Conservation (phyloP, 1,140 invertebrate genomes). For the Drosophila subpulchrella region DNA sequence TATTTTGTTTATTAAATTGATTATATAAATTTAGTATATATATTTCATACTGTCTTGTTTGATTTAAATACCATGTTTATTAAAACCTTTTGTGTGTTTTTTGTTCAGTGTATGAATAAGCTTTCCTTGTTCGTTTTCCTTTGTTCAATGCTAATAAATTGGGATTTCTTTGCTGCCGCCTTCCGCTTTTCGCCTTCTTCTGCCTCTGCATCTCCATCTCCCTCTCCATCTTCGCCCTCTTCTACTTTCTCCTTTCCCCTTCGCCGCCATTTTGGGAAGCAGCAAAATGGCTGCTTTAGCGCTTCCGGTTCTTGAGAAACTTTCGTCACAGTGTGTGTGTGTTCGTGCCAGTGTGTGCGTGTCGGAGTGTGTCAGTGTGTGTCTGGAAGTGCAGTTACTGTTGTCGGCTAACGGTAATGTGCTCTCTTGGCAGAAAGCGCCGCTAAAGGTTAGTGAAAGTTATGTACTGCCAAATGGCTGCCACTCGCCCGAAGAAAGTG, state of each 20-base stretch:
- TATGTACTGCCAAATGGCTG: constrained; percentile 57
- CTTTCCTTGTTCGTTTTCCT: neutral
- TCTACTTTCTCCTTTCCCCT: neutral
- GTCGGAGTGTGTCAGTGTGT: constrained; percentile 18
- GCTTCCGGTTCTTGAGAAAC: constrained; percentile 53
- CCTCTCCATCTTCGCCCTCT: neutral
- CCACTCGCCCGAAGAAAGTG: neutral
- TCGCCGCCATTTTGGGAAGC: constrained; percentile 22
- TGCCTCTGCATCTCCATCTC: neutral
- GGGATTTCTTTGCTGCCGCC: constrained; percentile 34
- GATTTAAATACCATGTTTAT: too few relatives aligned
- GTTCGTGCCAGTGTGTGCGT: constrained; percentile 7
- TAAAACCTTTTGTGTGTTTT: neutral
- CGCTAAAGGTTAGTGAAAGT: constrained; percentile 61
- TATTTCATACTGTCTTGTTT: too few relatives aligned
- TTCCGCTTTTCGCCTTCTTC: neutral
- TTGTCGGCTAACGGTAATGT: constrained; percentile 57
- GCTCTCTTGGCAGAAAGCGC: constrained; percentile 44
- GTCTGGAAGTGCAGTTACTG: constrained; percentile 41
- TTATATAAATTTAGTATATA: too few relatives aligned
- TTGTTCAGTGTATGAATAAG: neutral
- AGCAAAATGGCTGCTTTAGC: constrained; percentile 60
- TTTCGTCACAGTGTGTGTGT: constrained; percentile 33
- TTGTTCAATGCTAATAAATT: constrained; percentile 58
- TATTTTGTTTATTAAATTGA: too few relatives aligned